A percentile compares a stretch with the other conserved stretches of the same genome.
phyloP scores from a whole-genome alignment of 2,797 vertebrate species.

The Pipistrellus nathusii region DNA sequence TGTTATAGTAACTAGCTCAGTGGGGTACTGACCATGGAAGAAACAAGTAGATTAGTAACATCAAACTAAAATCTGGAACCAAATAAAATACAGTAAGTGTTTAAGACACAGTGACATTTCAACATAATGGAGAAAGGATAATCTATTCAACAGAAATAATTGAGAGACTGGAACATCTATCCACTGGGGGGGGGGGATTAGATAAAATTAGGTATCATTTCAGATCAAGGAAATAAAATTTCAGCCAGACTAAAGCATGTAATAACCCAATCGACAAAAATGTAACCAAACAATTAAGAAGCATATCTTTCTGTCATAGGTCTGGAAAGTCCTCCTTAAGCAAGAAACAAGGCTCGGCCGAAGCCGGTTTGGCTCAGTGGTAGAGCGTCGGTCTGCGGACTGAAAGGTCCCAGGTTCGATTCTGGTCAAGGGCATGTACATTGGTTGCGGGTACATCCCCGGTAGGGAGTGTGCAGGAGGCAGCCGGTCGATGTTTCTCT shows the following conservation, averaged over 20 bases:
- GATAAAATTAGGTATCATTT: slow-evolving; percentile 21
- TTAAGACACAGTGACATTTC: slow-evolving; percentile 20
- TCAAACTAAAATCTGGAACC: not conserved
- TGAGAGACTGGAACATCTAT: not conserved
- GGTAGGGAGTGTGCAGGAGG: no score
- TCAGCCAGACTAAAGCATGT: not conserved
- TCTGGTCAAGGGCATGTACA: no score
- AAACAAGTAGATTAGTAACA: not conserved
- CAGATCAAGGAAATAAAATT: slow-evolving; percentile 46
- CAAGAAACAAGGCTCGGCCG: not conserved
- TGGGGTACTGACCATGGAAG: not conserved
- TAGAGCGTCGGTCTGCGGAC: no score
- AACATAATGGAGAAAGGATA: slow-evolving; percentile 5
- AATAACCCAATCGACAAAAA: not conserved
- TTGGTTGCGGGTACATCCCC: no score
- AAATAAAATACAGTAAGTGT: not conserved
- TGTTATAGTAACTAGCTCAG: not conserved
- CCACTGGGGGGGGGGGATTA: not conserved
- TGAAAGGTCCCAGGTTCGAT: no score
- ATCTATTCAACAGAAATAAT: not conserved
- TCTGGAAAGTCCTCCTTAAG: not conserved
- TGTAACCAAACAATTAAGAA: not conserved
- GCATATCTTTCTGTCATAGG: not conserved
- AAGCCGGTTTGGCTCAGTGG: no score
- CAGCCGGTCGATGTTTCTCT: no score